phyloP scores from a whole-genome alignment of 2,797 vertebrate species.

The Cynodonichthys magdalenae region DNA sequence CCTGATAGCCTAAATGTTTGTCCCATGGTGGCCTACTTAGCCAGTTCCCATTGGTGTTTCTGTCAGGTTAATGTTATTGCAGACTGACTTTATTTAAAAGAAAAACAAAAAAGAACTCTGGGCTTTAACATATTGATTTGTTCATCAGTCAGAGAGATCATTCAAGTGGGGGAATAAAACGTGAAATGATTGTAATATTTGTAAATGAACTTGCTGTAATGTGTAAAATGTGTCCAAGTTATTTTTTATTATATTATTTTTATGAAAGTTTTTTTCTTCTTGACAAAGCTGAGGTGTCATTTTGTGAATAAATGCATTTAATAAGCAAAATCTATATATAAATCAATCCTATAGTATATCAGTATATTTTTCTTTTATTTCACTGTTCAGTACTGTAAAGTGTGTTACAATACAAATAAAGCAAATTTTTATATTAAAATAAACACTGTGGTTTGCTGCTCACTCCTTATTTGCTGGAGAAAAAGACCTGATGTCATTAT shows the following conservation, averaged over 20 bases:
- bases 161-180: conserved; percentile 74
- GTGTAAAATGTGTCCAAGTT: conserved; percentile 88
- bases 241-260: conserved; percentile 91
- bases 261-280: conserved; percentile 85
- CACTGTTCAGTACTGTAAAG: conserved; percentile 88
- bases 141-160: conserved; percentile 80
- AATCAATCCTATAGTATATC: conserved; percentile 84
- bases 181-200: conserved; percentile 90
- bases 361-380: conserved; percentile 89
- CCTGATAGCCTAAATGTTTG: conserved; percentile 67
- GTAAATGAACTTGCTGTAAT: conserved; percentile 87
- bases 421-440: conserved; percentile 81
- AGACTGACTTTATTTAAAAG: conserved; percentile 77
- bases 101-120: conserved; percentile 65
- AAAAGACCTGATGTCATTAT: neutral
- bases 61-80: conserved; percentile 68
- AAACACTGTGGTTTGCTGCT: conserved; percentile 37
- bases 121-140: conserved; percentile 84
- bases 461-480: neutral
- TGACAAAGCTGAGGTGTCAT: conserved; percentile 86
- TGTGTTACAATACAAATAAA: conserved; percentile 90
- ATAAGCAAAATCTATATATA: conserved; percentile 87
- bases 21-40: conserved; percentile 64
- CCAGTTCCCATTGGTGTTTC: conserved; percentile 62
- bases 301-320: conserved; percentile 90